These are phyloP conservation scores for Drosophila ohnishii DNA, from an alignment of 1,140 invertebrate genomes.

Conservation along the genomic window DNA sequence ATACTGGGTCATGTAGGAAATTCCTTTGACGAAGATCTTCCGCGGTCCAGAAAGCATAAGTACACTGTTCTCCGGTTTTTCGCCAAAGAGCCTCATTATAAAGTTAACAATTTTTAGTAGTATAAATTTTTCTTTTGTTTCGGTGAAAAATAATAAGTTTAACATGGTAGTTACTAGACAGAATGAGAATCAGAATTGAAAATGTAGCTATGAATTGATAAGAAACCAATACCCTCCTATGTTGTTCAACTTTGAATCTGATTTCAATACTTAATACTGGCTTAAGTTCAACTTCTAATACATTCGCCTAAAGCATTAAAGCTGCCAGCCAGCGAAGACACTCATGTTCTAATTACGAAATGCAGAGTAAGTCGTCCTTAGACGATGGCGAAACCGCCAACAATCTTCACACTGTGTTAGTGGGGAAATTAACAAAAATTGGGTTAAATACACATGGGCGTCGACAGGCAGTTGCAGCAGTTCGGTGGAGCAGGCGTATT, in stretches of 20 bases:
- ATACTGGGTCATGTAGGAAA: no score
- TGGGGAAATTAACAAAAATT: slow-evolving; percentile 66
- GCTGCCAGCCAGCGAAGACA: background rate
- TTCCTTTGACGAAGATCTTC: no score
- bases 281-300: background rate
- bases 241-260: no score
- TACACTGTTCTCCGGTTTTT: background rate
- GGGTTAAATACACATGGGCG: slow-evolving; percentile 60
- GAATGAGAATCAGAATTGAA: background rate
- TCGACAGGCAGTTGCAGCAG: slow-evolving; percentile 3
- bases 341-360: slow-evolving; percentile 29
- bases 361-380: slow-evolving; percentile 11
- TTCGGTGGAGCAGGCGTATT: slow-evolving; percentile 29
- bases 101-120: background rate
- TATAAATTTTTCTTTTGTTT: background rate
- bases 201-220: background rate
- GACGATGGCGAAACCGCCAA: slow-evolving; percentile 29
- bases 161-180: background rate
- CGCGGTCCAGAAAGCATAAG: background rate
- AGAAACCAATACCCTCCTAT: no score
- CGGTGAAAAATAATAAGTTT: background rate
- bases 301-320: background rate
- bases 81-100: background rate
- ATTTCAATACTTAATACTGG: background rate
- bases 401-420: slow-evolving; percentile 36